Percentiles rank a stretch among this genome's conserved stretches.
Conservation (phyloP, 1,140 invertebrate species). For the Trichonephila clavipes region DNA sequence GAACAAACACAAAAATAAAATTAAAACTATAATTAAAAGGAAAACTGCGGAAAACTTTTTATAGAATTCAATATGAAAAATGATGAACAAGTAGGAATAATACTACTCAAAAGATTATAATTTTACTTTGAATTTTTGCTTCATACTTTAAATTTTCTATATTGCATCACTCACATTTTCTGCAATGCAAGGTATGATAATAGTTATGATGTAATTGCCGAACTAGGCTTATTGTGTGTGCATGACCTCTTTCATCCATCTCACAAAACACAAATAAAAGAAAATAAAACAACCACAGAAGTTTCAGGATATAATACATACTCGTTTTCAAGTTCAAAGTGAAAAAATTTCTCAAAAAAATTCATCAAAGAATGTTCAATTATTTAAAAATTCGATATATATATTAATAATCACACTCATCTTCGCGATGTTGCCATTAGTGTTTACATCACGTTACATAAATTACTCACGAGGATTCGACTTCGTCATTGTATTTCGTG, state of each 20-base stretch:
- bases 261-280: not conserved
- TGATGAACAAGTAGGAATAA: too few species aligned
- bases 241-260: slow-evolving; percentile 46
- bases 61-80: too few species aligned
- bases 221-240: slow-evolving; percentile 32
- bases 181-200: slow-evolving; percentile 15
- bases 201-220: slow-evolving; percentile 39
- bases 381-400: slow-evolving; percentile 36
- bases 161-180: slow-evolving; percentile 1
- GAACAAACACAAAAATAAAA: too few species aligned
- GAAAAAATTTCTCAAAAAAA: not conserved
- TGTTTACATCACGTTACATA: too few species aligned
- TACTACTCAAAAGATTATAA: too few species aligned
- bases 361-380: slow-evolving; percentile 36
- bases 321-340: not conserved
- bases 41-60: too few species aligned
- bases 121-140: too few species aligned
- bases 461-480: too few species aligned
- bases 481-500: too few species aligned
- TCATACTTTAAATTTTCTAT: not conserved
- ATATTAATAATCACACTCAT: slow-evolving; percentile 53
- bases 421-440: slow-evolving; percentile 47
- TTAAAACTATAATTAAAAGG: too few species aligned
- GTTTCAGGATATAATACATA: not conserved
- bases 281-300: not conserved